Base-by-base conservation (phyloP, 1,140 invertebrate genomes). In the Gryon sp. region DNA sequence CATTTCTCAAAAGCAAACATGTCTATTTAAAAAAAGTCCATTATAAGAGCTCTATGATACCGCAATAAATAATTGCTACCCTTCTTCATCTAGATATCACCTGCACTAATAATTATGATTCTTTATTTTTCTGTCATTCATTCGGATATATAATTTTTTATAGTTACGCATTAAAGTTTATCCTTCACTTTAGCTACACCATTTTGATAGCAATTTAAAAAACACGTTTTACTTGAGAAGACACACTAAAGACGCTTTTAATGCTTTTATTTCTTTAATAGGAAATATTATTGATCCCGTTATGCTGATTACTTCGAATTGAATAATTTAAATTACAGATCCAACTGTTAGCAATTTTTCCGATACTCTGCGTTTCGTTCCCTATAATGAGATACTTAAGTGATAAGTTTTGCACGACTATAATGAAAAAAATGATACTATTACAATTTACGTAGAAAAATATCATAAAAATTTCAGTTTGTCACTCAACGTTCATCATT, bases 311-410 rank as follows among this genome's bases (percentile, higher is more conserved):
- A 53, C 34, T 55, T 38, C 2, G 8, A 55, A 57, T 55, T 38
- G 3, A 38, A 48, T 55, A 36, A 68, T 68, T 55, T 52, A 53
- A 52, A 53, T 65, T 43, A 43, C 26, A 14, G 16, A 43, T 24
- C 38, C n/a, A 22, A 8, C 53, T 43, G 24, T 41, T 15, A 16
- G 15, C 19, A 1, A 12, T 15, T 55, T n/a, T 40, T 55, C 6
- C 20, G 20, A 52, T 24, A 15, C 0, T 16, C 28, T 18, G 5
- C 40, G n/a, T 15, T 15, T 38, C n/a, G n/a, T n/a, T n/a, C n/a
- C n/a, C 30, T 11, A 14, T 50, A 34, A 50, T 34, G 24, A 46
- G 43, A 15, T 8, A 46, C 20, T 46, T 28, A 26, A 8, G 22
- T 46, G 22, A 26, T 28, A 46, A 46, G 6, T 28, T 46, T 28